Conservation (phyloP, 35 echinoderm and acorn worm genomes). For the Heliocidaris tuberculata region DNA sequence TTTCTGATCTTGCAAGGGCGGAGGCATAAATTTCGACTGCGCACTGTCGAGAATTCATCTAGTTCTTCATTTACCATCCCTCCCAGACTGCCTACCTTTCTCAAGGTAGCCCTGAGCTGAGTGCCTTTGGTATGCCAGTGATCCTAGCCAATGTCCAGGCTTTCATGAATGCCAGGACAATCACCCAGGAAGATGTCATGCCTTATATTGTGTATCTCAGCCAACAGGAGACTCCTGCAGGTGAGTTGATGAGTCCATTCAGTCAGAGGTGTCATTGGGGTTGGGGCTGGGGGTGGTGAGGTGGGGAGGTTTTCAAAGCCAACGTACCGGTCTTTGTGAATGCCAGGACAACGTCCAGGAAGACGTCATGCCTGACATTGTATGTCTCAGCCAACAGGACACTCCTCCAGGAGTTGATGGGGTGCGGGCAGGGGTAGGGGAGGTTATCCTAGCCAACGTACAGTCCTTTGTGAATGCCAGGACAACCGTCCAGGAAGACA, state of each 20-base stretch:
- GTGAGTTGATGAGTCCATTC: neutral
- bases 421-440: too few species aligned
- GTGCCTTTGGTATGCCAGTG: conserved; percentile 27
- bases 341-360: neutral
- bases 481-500: neutral
- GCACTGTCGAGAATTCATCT: too few species aligned
- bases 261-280: too few species aligned
- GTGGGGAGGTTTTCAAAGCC: too few species aligned
- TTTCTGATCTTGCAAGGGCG: too few species aligned
- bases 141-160: conserved; percentile 20
- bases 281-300: too few species aligned
- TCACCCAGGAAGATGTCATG: conserved; percentile 27
- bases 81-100: conserved; percentile 24
- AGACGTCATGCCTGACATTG: neutral
- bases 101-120: conserved; percentile 42
- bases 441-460: neutral
- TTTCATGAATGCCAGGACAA: conserved; percentile 28
- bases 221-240: neutral
- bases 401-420: neutral
- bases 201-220: neutral
- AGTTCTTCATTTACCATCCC: neutral
- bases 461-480: conserved; percentile 32
- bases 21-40: too few species aligned
- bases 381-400: neutral
- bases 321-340: neutral